Conservation (phyloP, 1,140 invertebrate species). For the Heliconius eleuchia region DNA sequence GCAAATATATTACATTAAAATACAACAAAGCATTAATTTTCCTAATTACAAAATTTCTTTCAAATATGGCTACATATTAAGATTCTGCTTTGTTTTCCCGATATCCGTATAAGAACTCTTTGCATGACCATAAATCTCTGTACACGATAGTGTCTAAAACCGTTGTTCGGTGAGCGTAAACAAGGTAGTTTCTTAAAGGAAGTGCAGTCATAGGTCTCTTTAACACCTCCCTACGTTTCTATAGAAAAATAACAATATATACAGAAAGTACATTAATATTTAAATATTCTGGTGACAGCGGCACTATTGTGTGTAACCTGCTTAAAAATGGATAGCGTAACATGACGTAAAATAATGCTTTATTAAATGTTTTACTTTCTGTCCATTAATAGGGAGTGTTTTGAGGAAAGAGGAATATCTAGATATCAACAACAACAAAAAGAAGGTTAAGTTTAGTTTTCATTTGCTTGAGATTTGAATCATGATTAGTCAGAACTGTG, state of each 20-base stretch:
- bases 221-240: constrained; percentile 14
- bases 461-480: not conserved
- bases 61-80: constrained; percentile 6
- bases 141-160: constrained; percentile 16
- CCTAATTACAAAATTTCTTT: not conserved
- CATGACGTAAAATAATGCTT: not conserved
- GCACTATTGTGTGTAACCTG: constrained; percentile 36
- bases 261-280: constrained; percentile 54
- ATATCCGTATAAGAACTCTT: not conserved
- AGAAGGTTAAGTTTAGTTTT: not conserved
- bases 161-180: constrained; percentile 13
- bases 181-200: constrained; percentile 20
- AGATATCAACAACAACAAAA: not conserved
- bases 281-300: constrained; percentile 65
- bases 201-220: constrained; percentile 11
- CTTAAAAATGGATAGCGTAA: not conserved
- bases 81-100: constrained; percentile 10
- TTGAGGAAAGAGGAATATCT: too few relatives aligned
- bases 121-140: constrained; percentile 15
- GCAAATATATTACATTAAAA: not conserved
- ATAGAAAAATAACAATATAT: constrained; percentile 12
- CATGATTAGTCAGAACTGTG: not conserved
- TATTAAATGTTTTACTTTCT: not conserved
- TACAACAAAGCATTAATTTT: not conserved
- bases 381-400: not conserved